A percentile compares a stretch with the other conserved stretches of the same genome.
Conservation (phyloP, 2,113 vertebrate genomes). For the Tragelaphus strepsiceros region DNA sequence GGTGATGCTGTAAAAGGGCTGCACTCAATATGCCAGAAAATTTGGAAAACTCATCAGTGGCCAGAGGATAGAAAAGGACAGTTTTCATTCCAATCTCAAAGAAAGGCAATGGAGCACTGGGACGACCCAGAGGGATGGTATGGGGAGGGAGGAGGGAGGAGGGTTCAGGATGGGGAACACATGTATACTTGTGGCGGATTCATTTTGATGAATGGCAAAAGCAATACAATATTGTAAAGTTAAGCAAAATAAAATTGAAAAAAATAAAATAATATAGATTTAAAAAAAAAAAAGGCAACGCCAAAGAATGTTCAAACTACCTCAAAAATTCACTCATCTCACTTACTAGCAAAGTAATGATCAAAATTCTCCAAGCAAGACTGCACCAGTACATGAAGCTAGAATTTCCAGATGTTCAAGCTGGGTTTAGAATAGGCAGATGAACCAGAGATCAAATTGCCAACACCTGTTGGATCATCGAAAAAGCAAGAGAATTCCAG, state of each 20-base stretch:
- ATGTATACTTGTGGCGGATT: too few species aligned
- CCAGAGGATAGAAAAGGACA: not conserved
- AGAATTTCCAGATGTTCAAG: not conserved
- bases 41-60: not conserved
- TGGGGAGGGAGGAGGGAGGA: too few species aligned
- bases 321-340: not conserved
- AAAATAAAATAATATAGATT: too few species aligned
- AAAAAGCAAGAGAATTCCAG: not conserved
- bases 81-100: not conserved
- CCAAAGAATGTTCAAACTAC: not conserved
- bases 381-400: fast-evolving
- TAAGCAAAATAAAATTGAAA: too few species aligned
- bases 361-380: not conserved
- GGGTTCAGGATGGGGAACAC: too few species aligned
- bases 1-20: not conserved
- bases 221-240: too few species aligned
- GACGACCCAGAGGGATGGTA: too few species aligned
- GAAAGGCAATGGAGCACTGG: not conserved
- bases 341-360: not conserved
- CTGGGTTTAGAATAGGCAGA: not conserved
- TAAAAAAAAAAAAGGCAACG: not conserved
- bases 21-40: not conserved
- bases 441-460: not conserved
- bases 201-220: too few species aligned
- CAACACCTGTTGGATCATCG: fast-evolving